Conservation (phyloP, 2,888 invertebrate species). For the Hylaea fasciaria region DNA sequence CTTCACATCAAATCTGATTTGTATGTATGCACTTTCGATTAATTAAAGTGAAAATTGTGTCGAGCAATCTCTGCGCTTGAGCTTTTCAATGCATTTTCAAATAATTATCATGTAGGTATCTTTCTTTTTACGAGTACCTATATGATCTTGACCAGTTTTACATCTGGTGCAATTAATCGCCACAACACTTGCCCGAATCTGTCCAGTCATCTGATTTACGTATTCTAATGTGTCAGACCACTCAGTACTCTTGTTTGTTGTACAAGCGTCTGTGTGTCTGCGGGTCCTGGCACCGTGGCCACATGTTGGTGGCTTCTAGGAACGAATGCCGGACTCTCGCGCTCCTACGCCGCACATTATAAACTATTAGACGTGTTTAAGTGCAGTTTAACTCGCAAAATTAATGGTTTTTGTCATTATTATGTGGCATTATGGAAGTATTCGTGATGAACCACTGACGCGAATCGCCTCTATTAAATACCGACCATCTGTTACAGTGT, state of each 20-base stretch:
- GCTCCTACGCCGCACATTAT: constrained; percentile 56
- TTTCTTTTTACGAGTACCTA: constrained; percentile 28
- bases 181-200: constrained; percentile 38
- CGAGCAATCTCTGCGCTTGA: constrained; percentile 22
- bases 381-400: constrained; percentile 44
- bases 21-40: constrained; percentile 36
- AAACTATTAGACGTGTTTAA: constrained; percentile 52
- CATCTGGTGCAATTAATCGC: constrained; percentile 28
- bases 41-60: constrained; percentile 36
- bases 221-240: constrained; percentile 48
- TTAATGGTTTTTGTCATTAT: constrained; percentile 37
- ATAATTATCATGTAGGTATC: constrained; percentile 29
- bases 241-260: constrained; percentile 44
- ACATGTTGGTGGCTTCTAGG: constrained; percentile 57
- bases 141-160: constrained; percentile 29
- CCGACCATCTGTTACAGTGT: neutral
- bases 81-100: constrained; percentile 30
- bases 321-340: constrained; percentile 65
- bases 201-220: constrained; percentile 40
- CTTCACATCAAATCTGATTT: constrained; percentile 23
- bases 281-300: constrained; percentile 47
- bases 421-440: constrained; percentile 28
- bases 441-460: constrained; percentile 29
- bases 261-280: constrained; percentile 63
- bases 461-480: constrained; percentile 18